Evolutionary conservation across 2,888 invertebrate species (phyloP).

Genomic region (Blastobasis adustella): DNA sequence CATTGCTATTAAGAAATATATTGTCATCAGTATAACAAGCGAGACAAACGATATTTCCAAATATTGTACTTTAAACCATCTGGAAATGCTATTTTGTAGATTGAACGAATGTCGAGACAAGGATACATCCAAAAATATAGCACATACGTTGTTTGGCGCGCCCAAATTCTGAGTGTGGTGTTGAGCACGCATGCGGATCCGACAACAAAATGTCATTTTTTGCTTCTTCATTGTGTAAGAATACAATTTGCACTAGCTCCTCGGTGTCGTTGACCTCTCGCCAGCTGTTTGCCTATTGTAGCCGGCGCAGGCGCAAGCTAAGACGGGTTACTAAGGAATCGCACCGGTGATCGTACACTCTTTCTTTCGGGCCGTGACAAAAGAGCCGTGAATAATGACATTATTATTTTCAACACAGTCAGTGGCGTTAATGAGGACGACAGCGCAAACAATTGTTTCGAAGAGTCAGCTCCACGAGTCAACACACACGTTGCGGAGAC

Average conservation of each 20-base stretch:
- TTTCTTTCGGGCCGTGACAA: constrained; percentile 60
- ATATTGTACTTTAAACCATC: no score
- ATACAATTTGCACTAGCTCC: constrained; percentile 66
- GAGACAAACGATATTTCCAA: no score
- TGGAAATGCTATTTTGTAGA: background rate
- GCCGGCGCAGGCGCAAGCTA: constrained; percentile 46
- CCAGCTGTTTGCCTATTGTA: constrained; percentile 69
- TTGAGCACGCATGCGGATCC: constrained; percentile 38
- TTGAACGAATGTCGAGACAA: constrained; percentile 21
- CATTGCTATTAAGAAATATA: no score
- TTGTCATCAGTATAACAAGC: no score
- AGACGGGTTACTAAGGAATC: constrained; percentile 58
- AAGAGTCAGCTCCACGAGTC: constrained; percentile 4
- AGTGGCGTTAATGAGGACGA: constrained; percentile 40
- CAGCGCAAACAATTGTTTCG: constrained; percentile 31
- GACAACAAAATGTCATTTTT: constrained; percentile 54
- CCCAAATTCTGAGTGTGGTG: constrained; percentile 38
- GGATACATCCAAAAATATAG: constrained; percentile 29
- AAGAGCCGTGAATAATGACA: constrained; percentile 65
- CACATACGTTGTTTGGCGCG: constrained; percentile 39
- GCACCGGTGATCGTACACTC: constrained; percentile 51
- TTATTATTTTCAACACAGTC: constrained; percentile 52
- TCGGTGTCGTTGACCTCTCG: constrained; percentile 60
- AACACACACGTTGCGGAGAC: background rate
- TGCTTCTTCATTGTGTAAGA: constrained; percentile 58